Percentiles rank a stretch among this genome's conserved stretches.
Evolutionary conservation across 1,140 invertebrate genomes (phyloP).

Genomic region (Ladona fulva): DNA sequence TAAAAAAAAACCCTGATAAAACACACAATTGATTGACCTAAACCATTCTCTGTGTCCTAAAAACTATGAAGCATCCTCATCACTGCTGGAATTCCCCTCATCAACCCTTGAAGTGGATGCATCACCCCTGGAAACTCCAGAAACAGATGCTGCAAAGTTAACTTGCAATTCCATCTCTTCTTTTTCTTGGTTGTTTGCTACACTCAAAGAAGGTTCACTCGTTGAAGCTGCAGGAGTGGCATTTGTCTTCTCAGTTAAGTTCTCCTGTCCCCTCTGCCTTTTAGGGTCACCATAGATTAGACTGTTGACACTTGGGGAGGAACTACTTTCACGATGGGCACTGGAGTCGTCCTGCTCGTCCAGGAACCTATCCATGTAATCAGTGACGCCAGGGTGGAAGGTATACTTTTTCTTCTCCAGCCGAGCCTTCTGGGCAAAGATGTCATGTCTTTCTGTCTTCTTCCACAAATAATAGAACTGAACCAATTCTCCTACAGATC

Average conservation of each 20-base stretch:
- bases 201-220: neutral
- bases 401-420: constrained; percentile 82
- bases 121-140: neutral
- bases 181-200: neutral
- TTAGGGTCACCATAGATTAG: constrained; percentile 54
- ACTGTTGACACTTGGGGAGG: constrained; percentile 37
- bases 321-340: constrained; percentile 32
- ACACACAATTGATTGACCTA: neutral
- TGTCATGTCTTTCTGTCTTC: constrained; percentile 94
- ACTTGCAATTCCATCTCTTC: neutral
- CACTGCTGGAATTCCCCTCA: neutral
- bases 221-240: neutral
- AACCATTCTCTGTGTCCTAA: neutral
- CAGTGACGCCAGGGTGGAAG: constrained; percentile 72
- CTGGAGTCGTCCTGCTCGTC: constrained; percentile 62
- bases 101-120: neutral
- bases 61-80: neutral
- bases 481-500: constrained; percentile 93
- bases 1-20: neutral
- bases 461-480: constrained; percentile 99
- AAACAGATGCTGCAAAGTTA: neutral
- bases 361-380: constrained; percentile 79
- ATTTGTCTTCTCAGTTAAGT: neutral
- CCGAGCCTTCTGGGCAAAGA: constrained; percentile 66
- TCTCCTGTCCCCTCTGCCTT: constrained; percentile 31